Conservation (phyloP, 2,113 vertebrate genomes). For the Paramormyrops kingsleyae region DNA sequence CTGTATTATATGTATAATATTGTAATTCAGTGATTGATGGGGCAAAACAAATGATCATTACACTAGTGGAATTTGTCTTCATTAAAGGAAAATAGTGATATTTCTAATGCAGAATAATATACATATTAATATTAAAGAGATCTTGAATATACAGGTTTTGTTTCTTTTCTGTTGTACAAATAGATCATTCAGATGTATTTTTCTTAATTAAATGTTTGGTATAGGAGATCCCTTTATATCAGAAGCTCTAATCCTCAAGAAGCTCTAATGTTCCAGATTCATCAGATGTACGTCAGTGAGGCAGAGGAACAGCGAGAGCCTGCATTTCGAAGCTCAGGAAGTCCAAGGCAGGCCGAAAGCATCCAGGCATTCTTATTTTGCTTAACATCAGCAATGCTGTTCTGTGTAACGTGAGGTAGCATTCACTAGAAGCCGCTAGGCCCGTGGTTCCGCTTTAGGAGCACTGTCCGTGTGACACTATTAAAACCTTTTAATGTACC, state of each 20-base stretch:
- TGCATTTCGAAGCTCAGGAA: slow-evolving; percentile 43
- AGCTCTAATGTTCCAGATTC: slow-evolving; percentile 28
- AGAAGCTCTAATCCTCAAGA: slow-evolving; percentile 21
- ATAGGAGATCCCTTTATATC: slow-evolving; percentile 37
- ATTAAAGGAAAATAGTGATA: slow-evolving; percentile 71
- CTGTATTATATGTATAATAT: slow-evolving; percentile 62
- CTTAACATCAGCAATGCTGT: slow-evolving; percentile 30
- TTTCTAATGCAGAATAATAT: slow-evolving; percentile 86
- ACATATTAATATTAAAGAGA: slow-evolving; percentile 82
- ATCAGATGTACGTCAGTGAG: slow-evolving; percentile 14
- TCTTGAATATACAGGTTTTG: slow-evolving; percentile 73
- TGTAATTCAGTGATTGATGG: slow-evolving; percentile 60
- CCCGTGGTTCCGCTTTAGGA: slow-evolving; percentile 23
- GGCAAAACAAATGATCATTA: slow-evolving; percentile 69
- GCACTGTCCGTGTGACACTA: slow-evolving; percentile 30
- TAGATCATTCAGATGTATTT: slow-evolving; percentile 42
- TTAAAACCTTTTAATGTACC: slow-evolving; percentile 30
- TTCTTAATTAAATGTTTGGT: slow-evolving; percentile 50
- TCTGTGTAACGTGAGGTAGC: slow-evolving; percentile 29
- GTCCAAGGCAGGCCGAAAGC: slow-evolving; percentile 18
- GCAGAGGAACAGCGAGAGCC: slow-evolving; percentile 19
- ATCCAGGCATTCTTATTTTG: slow-evolving; percentile 27
- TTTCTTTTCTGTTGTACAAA: slow-evolving; percentile 52
- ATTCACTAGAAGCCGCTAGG: slow-evolving; percentile 28
- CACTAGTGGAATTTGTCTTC: slow-evolving; percentile 68